Evolutionary conservation across 2,797 vertebrate genomes (phyloP), one percentile per base, ranked within the genome.

Genomic region (Epinephelus malabaricus): DNA sequence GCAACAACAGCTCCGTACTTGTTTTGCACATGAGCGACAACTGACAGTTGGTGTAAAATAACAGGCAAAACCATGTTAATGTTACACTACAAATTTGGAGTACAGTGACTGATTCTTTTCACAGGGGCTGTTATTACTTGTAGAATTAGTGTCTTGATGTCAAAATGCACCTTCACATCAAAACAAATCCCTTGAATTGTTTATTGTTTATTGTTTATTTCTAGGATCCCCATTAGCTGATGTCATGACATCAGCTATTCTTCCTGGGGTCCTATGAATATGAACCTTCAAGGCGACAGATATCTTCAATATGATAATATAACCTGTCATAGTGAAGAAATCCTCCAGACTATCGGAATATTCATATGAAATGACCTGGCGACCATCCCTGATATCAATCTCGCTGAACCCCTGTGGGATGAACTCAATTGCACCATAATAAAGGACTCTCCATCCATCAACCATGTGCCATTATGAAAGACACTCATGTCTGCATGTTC

Each of bases 401-500:
- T 50, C 13, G 2, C 38, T 51, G n/a, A 69, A 40, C 19, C 61
- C 59, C 11, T 21, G 53, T 46, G 45, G 65, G 34, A 56, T 54
- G 6, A 73, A 47, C 43, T 38, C 2, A 2, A 62, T 55, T 4
- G 74, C 47, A 60, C 45, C 58, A 72, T 51, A 10, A 76, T 75
- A 47, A 86, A 40, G 11, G 40, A 85, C 55, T 30, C 54, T 27
- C 54, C 47, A 51, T 5, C 64, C 60, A 8, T 82, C 76, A 63
- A 76, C 67, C 62, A 46, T 59, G 50, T 23, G 63, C 27, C 1
- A 15, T 63, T 77, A 34, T 50, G 43, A 73, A 68, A 79, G 56
- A 51, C 63, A 10, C 27, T 71, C 34, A 49, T 64, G 51, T 77
- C 49, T 63, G 61, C 56, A 18, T 14, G 61, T 51, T 30, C 68